Base-by-base conservation (phyloP, 2,113 vertebrate genomes). In the Struthidea cinerea region DNA sequence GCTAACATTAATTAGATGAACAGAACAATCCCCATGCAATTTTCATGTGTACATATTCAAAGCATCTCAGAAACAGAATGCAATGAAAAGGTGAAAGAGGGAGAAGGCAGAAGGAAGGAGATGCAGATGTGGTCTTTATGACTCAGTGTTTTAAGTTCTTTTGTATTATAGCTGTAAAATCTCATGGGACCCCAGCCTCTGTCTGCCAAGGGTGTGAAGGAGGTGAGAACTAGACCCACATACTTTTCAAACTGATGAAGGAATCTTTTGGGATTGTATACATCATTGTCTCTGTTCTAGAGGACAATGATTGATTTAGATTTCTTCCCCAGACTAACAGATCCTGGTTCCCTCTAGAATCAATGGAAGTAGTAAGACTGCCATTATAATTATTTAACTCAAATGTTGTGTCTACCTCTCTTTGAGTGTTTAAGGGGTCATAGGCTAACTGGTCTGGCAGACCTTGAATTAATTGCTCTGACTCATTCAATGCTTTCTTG, bases 391-490 rank as follows among this genome's bases (percentile, higher is more conserved):
- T 86, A 95, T 93, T 96, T 92, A 90, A 92, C 73, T 90, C 87
- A 86, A 84, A 90, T 91, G 60, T 93, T 93, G 86, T 80, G 73
- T 95, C 91, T 96, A 71, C 73, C 33, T 87, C 64, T 96, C 79
- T 86, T 55, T 56, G 76, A 89, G 69, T 90, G 89, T 94, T 95
- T 92, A 94, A 93, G 60, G 33, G 93, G 89, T 94, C 95, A 91
- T 56, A 95, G 93, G 91, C 89, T 95, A 96, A 97, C 96, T 93
- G 86, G 52, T 97, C 68, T 18, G 1, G 64, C 89, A 96, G 91
- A 97, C 91, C 73, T 89, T 10, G 21, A 92, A 96, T 96, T 95
- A 96, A 96, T 96, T 94, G 59, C 76, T 97, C 80, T 93, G 91
- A 91, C 60, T 95, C 91, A 84, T 93, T 93, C 83, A 81, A 88